phyloP scores from a whole-genome alignment of 1,140 invertebrate species.

The Monochamus saltuarius region DNA sequence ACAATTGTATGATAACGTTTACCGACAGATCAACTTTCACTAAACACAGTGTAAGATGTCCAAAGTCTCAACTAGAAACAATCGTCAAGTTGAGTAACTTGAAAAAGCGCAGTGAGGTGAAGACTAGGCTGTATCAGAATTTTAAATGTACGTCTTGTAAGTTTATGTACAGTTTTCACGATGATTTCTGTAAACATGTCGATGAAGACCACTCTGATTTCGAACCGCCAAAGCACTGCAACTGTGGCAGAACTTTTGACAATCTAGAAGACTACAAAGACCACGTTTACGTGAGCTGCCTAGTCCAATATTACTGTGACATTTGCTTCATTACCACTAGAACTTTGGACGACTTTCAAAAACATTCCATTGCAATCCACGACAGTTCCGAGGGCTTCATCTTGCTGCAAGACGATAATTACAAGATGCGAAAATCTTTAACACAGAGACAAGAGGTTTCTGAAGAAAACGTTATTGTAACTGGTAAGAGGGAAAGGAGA shows the following conservation, averaged over 20 bases:
- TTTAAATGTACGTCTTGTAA: constrained; percentile 44
- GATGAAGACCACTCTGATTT: constrained; percentile 38
- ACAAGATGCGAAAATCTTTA: constrained; percentile 28
- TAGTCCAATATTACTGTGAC: constrained; percentile 45
- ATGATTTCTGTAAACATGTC: constrained; percentile 44
- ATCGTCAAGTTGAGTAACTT: constrained; percentile 40
- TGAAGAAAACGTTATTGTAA: constrained; percentile 12
- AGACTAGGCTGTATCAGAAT: constrained; percentile 45
- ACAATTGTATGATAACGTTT: constrained; percentile 60
- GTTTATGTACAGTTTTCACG: constrained; percentile 43
- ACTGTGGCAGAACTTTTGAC: constrained; percentile 37
- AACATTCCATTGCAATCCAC: constrained; percentile 38
- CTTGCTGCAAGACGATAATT: constrained; percentile 40
- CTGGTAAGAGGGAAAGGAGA: constrained; percentile 24
- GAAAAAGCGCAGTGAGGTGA: constrained; percentile 37
- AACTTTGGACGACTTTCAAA: constrained; percentile 40
- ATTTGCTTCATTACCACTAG: constrained; percentile 40
- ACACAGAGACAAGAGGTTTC: constrained; percentile 6
- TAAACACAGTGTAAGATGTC: constrained; percentile 38
- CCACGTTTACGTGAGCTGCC: constrained; percentile 42
- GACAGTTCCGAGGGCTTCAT: constrained; percentile 43
- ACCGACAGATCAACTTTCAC: constrained; percentile 43
- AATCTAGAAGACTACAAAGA: constrained; percentile 39
- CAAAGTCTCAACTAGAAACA: constrained; percentile 34
- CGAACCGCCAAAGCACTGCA: constrained; percentile 30